Conservation (phyloP, 2,888 invertebrate genomes). For the Parnassius smintheus region DNA sequence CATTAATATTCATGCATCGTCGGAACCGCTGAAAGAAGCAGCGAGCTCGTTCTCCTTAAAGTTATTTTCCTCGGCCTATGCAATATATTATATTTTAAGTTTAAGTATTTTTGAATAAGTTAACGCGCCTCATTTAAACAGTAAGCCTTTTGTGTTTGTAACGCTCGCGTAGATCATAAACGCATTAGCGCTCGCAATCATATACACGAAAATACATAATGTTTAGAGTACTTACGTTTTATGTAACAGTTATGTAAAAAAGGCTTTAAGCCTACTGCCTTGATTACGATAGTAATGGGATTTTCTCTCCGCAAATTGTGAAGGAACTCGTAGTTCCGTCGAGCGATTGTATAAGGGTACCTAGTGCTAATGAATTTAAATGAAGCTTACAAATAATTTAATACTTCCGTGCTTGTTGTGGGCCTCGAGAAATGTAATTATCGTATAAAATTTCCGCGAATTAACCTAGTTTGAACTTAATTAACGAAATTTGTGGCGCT, state of each 20-base stretch:
- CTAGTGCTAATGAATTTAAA: background rate
- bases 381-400: background rate
- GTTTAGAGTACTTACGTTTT: conserved; percentile 10
- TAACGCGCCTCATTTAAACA: background rate
- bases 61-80: no score
- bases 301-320: conserved; percentile 10
- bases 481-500: no score
- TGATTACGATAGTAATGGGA: conserved; percentile 15
- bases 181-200: conserved; percentile 2
- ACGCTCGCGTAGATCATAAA: background rate
- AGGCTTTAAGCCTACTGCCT: conserved; percentile 13
- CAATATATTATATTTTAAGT: background rate
- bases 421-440: no score
- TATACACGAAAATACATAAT: conserved; percentile 9
- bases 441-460: no score
- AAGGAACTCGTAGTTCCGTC: background rate
- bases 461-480: no score
- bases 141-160: conserved; percentile 9
- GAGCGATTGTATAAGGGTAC: conserved; percentile 1
- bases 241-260: conserved; percentile 16
- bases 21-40: no score
- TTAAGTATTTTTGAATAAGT: background rate
- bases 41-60: no score
- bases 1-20: no score
- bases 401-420: no score